Evolutionary conservation across 2,888 invertebrate species (phyloP), one percentile per base, ranked within the genome.

Genomic region (Mamestra brassicae): DNA sequence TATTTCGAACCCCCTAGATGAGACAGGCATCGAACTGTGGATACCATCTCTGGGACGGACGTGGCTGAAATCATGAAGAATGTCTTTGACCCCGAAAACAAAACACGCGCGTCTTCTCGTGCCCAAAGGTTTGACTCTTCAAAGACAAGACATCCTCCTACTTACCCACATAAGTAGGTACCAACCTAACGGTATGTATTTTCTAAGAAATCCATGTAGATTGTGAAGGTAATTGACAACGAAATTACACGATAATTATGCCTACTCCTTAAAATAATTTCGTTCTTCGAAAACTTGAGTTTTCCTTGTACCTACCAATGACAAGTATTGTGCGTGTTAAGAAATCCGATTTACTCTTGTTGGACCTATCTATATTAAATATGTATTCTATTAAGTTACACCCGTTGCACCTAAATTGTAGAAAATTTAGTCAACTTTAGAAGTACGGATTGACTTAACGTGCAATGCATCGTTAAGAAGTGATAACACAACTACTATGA

Each of bases 251-350:
- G 54, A 73, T 83, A 79, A 83, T 74, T 47, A 79, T 63, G 10
- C n/a, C n/a, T 60, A 55, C 66, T 79, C 50, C 55, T 62, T 50
- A 62, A 42, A 69, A 63, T 84, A 74, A 80, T 69, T 83, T 69
- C 8, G 17, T 79, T 83, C 80, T 63, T 58, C 79, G 84, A 80
- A 83, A 80, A 62, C 15, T 34, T 5, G 7, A 3, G 45, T 78
- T 81, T 78, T 81, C 66, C 78, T 81, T 62, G 7, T 57, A 26
- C 5, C 26, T 57, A 26, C 5, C 36, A 62, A 57, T 57, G 45
- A 45, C 45, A 81, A 62, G 52, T 10, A 45, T n/a, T 73, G 26
- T 3, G 4, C 8, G 38, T 45, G 26, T 47, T 15, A 26, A 52
- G 7, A n/a, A 60, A 38, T 54, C 8, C 0, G 52, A 57, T 36